Evolutionary conservation across 2,113 vertebrate species (phyloP).

Genomic region (Ciconia maguari): DNA sequence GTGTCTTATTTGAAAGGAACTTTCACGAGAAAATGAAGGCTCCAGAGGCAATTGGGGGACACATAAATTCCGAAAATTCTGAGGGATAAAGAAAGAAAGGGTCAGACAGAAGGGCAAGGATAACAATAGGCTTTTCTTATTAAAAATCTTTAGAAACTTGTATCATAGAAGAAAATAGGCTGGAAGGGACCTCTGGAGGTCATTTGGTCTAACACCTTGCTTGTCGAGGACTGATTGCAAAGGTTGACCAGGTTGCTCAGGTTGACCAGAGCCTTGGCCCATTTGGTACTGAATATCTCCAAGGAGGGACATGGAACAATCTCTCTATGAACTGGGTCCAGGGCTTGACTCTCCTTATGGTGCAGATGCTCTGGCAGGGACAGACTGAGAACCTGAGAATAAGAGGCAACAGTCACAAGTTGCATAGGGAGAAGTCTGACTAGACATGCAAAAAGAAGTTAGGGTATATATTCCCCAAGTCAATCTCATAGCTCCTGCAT

Average conservation of each 20-base stretch:
- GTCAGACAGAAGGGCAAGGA: not conserved
- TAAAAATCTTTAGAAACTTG: not conserved
- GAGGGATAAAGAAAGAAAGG: not conserved
- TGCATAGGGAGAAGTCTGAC: not conserved
- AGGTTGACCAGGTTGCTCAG: rapidly evolving
- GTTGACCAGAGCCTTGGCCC: not conserved
- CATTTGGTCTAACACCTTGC: not conserved
- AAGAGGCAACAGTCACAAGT: not conserved
- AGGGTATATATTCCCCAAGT: not conserved
- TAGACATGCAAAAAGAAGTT: not conserved
- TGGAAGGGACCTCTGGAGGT: not conserved
- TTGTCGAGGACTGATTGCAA: not conserved
- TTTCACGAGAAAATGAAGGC: not conserved
- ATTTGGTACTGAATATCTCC: not conserved
- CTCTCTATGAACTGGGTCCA: not conserved
- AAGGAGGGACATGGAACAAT: not conserved
- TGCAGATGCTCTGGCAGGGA: not conserved
- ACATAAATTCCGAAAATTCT: not conserved
- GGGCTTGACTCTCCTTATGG: not conserved
- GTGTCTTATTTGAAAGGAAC: not conserved
- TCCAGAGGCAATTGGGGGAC: not conserved
- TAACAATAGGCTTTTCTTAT: not conserved
- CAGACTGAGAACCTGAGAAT: not conserved
- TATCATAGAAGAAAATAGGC: not conserved
- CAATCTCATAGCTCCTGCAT: not conserved